Percentiles rank a stretch among this genome's conserved stretches.
These are phyloP conservation scores for Halisarca cf. caerulea DNA, from an alignment of 37 sponge, comb jelly and placozoan genomes.

Conservation along the genomic window DNA sequence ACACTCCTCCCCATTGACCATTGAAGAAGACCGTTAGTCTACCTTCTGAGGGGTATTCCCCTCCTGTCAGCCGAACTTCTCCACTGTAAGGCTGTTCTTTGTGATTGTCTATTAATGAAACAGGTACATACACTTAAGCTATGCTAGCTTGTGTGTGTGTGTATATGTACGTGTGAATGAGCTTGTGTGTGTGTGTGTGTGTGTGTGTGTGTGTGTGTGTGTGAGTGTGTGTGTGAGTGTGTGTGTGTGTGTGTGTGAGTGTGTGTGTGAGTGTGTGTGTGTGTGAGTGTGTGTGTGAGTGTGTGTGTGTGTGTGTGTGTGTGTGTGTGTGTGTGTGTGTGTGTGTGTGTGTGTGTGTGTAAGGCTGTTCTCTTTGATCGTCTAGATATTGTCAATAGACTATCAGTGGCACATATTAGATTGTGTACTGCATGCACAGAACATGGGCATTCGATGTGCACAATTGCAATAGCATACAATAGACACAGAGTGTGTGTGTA, in stretches of 20 bases:
- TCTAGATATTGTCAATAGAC: background rate
- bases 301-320: background rate
- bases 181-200: conserved; percentile 19
- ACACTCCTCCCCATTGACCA: conserved; percentile 24
- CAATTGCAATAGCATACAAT: background rate
- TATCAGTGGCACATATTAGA: background rate
- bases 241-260: conserved; percentile 18
- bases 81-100: conserved; percentile 3
- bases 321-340: conserved; percentile 2
- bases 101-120: no score
- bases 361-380: background rate
- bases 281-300: background rate
- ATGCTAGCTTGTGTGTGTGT: no score
- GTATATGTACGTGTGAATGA: conserved; percentile 2
- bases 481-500: no score
- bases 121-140: no score
- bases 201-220: conserved; percentile 29
- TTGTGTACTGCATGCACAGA: background rate
- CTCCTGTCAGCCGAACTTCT: background rate
- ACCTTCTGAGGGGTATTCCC: background rate
- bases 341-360: conserved; percentile 3
- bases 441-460: background rate
- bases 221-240: conserved; percentile 36
- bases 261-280: conserved; percentile 13
- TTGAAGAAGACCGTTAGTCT: conserved; percentile 12